Evolutionary conservation across 2,888 invertebrate genomes (phyloP), one percentile per base, ranked within the genome.

Genomic region (Tachina grossa): DNA sequence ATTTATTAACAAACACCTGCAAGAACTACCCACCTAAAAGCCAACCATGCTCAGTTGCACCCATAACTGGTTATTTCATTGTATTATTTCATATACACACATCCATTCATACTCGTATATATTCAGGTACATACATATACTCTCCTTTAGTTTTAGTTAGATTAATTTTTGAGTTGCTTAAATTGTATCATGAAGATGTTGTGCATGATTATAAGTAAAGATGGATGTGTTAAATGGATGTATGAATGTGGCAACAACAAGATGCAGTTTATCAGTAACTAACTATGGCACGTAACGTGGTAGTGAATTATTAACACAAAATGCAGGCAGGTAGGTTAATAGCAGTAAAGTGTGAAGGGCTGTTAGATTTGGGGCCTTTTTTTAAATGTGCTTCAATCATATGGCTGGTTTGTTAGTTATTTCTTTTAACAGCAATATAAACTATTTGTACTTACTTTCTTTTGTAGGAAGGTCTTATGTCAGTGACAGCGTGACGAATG

Each of bases 251-350:
- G 77, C 49, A 59, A 61, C 47, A 69, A 61, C 59, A 69, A 69
- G 39, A 69, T 69, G 61, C 22, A 68, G 77, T 68, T 59, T 78
- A 43, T 68, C 68, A 69, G 19, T 41, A 78, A 68, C 41, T 68
- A 51, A 39, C 68, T 68, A 43, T 68, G 49, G 63, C 81, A 82
- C 81, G 81, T 82, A 75, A 69, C 45, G 61, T 63, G 75, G 69
- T 63, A 82, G 81, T 82, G 75, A 82, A 76, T 75, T 82, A 82
- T 63, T 19, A 82, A 76, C 49, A 68, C 51, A 81, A 75, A 68
- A 69, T 71, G 22, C n/a, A 43, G 19, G 19, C 9, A 19, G 31
- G 31, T 31, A 31, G 6, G 31, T 31, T 31, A 31, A 31, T 6
- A 31, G 31, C 5, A 31, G 31, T 31, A 31, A 31, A 31, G 6